Percentiles rank a stretch among this genome's conserved stretches.
Evolutionary conservation across 2,113 vertebrate genomes (phyloP).

Genomic region (Calidris pygmaea): DNA sequence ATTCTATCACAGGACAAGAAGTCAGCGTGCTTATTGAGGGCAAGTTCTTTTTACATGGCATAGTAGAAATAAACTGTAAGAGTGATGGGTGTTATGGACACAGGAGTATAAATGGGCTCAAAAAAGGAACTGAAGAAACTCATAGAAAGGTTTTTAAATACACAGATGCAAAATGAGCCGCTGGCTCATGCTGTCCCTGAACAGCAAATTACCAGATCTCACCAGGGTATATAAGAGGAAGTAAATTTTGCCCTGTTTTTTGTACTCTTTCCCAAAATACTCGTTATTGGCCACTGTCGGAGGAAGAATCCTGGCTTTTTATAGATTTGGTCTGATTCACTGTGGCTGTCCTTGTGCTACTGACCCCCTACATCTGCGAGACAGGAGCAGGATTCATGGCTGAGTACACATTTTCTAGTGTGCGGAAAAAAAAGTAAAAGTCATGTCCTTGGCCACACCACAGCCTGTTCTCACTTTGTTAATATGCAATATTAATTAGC

Average conservation of each 20-base stretch:
- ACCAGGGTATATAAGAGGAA: not conserved
- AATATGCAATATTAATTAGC: not conserved
- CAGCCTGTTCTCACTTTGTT: not conserved
- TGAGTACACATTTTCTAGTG: not conserved
- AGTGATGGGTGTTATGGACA: not conserved
- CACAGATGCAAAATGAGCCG: not conserved
- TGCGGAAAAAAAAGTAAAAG: not conserved
- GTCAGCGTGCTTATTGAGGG: not conserved
- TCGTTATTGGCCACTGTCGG: not conserved
- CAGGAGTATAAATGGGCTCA: not conserved
- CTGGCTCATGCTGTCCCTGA: not conserved
- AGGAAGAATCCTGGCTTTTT: not conserved
- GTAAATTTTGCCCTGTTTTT: not conserved
- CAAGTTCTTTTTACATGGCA: not conserved
- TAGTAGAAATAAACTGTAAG: not conserved
- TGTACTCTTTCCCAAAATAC: not conserved
- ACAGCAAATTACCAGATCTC: not conserved
- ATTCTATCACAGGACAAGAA: not conserved
- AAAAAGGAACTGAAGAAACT: not conserved
- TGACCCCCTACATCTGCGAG: not conserved
- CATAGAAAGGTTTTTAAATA: not conserved
- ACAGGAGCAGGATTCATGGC: not conserved
- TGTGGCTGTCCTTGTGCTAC: not conserved
- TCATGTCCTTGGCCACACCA: not conserved
- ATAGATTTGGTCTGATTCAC: not conserved